Evolutionary conservation across 2,888 invertebrate genomes (phyloP), one percentile per base, ranked within the genome.

Genomic region (Megalurothrips usitatus): DNA sequence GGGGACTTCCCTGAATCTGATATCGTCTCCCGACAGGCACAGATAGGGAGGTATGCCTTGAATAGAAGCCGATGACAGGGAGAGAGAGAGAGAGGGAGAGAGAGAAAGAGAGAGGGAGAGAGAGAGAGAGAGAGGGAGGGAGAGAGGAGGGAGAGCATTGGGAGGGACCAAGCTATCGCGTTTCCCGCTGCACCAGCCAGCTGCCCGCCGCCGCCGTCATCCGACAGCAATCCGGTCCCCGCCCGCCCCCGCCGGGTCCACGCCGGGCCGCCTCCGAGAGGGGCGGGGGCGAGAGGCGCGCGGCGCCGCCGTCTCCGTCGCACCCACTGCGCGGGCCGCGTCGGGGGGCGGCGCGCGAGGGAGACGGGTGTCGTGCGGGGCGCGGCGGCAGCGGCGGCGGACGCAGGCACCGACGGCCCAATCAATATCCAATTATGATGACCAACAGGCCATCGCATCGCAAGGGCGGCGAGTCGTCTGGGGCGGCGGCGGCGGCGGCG

Each of bases 341-440:
- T 0, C 58, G 0, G 58, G n/a, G 19, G 11, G 10, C 58, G 19
- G 58, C 58, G n/a, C 17, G 19, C 14, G 58, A 58, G 17, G 6
- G 58, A 43, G 34, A 43, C 34, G 6, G 34, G 34, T 6, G 34
- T 43, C 34, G n/a, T n/a, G 52, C 52, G 14, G 58, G 58, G 6
- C 58, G 58, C 19, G 49, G 10, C 52, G 52, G 52, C 52, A 52
- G 49, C 10, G 14, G 49, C 52, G 52, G 58, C 11, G 58, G 34
- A 43, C 34, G 6, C 58, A 58, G 14, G 58, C 58, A 19, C 58
- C n/a, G 58, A 11, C 26, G 26, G 26, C 23, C 68, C 68, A 75
- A 75, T 75, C 68, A 75, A 75, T 75, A 75, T 75, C 68, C 68
- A 75, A 75, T 75, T 75, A 75, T 75, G 26, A 75, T 26, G 68